Evolutionary conservation across 2,888 invertebrate genomes (phyloP).

Genomic region (Capitulum mitella): DNA sequence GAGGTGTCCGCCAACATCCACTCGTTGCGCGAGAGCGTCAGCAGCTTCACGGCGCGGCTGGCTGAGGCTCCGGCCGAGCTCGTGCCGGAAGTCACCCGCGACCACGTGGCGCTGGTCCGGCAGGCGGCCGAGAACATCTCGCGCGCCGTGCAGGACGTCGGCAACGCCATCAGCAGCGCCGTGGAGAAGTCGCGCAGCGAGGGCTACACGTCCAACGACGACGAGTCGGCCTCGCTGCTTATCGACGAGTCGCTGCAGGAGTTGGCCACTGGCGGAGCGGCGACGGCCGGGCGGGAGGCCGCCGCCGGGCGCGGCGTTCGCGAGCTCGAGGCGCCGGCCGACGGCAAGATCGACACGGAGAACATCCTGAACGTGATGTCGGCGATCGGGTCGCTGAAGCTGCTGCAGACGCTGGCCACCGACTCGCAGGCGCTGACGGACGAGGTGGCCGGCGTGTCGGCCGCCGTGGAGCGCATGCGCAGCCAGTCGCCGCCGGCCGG

Average conservation of each 20-base stretch:
- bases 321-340: background rate
- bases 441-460: background rate
- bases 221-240: background rate
- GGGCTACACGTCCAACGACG: background rate
- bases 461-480: background rate
- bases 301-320: background rate
- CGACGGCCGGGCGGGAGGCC: background rate
- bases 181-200: constrained; percentile 2
- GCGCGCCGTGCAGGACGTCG: background rate
- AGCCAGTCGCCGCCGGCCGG: background rate
- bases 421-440: background rate
- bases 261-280: background rate
- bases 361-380: constrained; percentile 13
- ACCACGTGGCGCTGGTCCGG: background rate
- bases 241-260: background rate
- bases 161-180: background rate
- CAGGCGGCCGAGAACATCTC: background rate
- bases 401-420: background rate
- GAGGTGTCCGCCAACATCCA: constrained; percentile 12
- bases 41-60: background rate
- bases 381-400: constrained; percentile 2
- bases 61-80: background rate
- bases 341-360: background rate
- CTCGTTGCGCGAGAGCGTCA: background rate
- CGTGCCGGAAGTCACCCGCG: background rate